A percentile compares a stretch with the other conserved stretches of the same genome.
Evolutionary conservation across 2,888 invertebrate species (phyloP).

Genomic region (Cheilosia vernalis): DNA sequence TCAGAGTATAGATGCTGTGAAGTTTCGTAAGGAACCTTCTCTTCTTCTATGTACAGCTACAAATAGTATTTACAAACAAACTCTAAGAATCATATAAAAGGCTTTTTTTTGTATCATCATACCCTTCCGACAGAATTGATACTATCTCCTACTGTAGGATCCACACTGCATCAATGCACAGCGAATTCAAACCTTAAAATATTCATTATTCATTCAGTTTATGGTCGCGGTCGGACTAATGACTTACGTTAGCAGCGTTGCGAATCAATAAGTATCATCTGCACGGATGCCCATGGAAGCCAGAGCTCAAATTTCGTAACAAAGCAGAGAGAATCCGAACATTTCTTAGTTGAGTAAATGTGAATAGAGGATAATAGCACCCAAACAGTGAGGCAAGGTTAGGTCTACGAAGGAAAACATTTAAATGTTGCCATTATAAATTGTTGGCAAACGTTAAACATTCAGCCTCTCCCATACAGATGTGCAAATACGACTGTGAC

Average conservation of each 20-base stretch:
- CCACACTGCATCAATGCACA: no score
- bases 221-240: constrained; percentile 49
- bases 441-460: constrained; percentile 22
- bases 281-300: constrained; percentile 17
- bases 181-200: constrained; percentile 6
- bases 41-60: no score
- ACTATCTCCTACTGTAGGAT: no score
- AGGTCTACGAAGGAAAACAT: background rate
- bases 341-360: background rate
- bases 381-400: constrained; percentile 9
- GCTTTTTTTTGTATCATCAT: no score
- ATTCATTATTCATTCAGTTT: constrained; percentile 56
- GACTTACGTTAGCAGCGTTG: constrained; percentile 41
- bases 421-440: constrained; percentile 20
- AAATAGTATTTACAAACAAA: no score
- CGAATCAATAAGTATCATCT: constrained; percentile 54
- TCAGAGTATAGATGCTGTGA: no score
- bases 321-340: constrained; percentile 10
- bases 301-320: constrained; percentile 14
- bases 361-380: constrained; percentile 13
- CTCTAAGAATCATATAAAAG: no score
- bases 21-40: no score
- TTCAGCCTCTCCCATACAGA: background rate
- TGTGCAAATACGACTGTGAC: background rate
- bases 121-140: no score